Conservation (phyloP, 2,888 invertebrate genomes). For the Platycheirus albimanus region DNA sequence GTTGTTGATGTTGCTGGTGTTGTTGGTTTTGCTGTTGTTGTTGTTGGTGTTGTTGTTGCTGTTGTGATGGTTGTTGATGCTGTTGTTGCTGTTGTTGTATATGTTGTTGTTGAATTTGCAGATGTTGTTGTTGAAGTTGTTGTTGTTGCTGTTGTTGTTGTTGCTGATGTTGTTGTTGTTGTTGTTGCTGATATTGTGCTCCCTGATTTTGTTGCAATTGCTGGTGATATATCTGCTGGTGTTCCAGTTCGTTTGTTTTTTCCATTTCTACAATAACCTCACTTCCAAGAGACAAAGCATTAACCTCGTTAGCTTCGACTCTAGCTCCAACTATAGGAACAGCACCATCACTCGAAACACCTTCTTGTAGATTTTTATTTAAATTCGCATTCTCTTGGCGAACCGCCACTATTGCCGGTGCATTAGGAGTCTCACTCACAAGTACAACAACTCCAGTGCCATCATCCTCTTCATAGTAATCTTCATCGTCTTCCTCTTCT, state of each 20-base stretch:
- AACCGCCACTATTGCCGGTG: constrained; percentile 7
- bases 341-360: neutral
- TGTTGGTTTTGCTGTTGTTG: constrained; percentile 72
- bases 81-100: constrained; percentile 54
- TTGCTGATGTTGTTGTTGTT: no score
- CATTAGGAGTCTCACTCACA: constrained; percentile 73
- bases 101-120: no score
- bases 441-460: constrained; percentile 75
- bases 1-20: neutral
- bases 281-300: neutral
- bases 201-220: constrained; percentile 70
- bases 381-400: constrained; percentile 31
- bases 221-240: constrained; percentile 66
- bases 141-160: constrained; percentile 75
- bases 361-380: constrained; percentile 6
- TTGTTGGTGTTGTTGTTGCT: constrained; percentile 65
- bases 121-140: constrained; percentile 52
- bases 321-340: neutral
- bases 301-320: neutral
- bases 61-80: constrained; percentile 66
- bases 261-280: constrained; percentile 21
- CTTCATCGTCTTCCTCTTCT: constrained; percentile 80
- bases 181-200: constrained; percentile 78
- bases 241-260: constrained; percentile 10
- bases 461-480: constrained; percentile 79